Base-by-base conservation (phyloP, 2,797 vertebrate species). In the Mastacembelus armatus region DNA sequence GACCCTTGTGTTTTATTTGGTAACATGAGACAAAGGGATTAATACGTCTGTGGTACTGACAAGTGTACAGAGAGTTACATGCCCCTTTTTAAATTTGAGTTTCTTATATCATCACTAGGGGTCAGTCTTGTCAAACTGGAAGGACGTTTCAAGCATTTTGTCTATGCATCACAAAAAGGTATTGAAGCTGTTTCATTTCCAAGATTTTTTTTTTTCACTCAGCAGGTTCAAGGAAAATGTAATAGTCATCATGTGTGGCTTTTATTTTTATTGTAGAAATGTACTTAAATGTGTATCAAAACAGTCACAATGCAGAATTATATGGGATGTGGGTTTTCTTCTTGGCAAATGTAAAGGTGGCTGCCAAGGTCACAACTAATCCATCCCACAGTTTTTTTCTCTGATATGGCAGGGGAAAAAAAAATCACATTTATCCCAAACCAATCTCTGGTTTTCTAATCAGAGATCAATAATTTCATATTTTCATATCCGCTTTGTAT, bases 51-150 rank as follows among this genome's bases (percentile, higher is more conserved):
- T 33, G 24, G 39, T 55, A 66, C 35, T 65, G 68, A 72, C 73
- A 72, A 44, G 51, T 64, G 21, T n/a, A 36, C 40, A 36, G 72
- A 55, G 8, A 47, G 30, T 9, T 50, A 11, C 14, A 26, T 24
- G 47, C 16, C 64, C 11, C 18, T 32, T 15, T 75, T 67, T 36
- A 40, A 18, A 60, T 24, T 2, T n/a, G 32, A 39, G n/a, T 71
- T 26, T 32, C 51, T 42, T 42, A 3, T 29, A 3, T 29, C 30
- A 74, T 88, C 92, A 85, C 89, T 77, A 86, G 90, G 88, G 88
- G 89, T 74, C 90, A 92, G 64, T 91, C 27, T 82, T 63, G 85
- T 79, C 85, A 85, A 88, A 80, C 35, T 62, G 49, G 52, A 80
- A 24, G 40, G 12, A 3, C 5, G 39, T 55, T 36, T 32, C 11